Conservation (phyloP, 2,113 vertebrate genomes). For the Fregata magnificens region DNA sequence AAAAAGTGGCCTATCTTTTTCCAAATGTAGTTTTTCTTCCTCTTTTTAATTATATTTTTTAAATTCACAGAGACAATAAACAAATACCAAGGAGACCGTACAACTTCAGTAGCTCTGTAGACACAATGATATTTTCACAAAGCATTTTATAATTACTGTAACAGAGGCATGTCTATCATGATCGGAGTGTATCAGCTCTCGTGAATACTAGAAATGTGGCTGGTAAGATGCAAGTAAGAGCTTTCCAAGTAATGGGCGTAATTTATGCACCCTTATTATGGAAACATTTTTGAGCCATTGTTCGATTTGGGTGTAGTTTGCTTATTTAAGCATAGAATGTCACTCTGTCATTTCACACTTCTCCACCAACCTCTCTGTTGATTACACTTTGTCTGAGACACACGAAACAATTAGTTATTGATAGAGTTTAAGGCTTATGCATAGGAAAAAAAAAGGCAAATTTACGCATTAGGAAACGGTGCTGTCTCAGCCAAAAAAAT, state of each 20-base stretch:
- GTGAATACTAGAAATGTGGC: conserved; percentile 16
- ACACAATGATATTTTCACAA: conserved; percentile 43
- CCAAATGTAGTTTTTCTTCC: neutral
- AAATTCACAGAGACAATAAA: neutral
- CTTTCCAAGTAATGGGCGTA: conserved; percentile 52
- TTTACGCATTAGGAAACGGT: neutral
- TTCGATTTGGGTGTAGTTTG: conserved; percentile 56
- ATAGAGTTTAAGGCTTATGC: conserved; percentile 24
- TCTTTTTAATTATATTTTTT: neutral
- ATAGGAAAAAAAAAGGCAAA: neutral
- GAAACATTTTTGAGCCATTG: conserved; percentile 31
- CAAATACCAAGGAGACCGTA: neutral
- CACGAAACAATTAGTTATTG: conserved; percentile 42
- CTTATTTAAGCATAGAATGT: conserved; percentile 64
- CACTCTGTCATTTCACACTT: conserved; percentile 62
- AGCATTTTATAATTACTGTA: conserved; percentile 42
- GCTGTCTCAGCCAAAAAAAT: neutral
- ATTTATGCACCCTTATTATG: conserved; percentile 61
- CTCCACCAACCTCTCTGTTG: conserved; percentile 27
- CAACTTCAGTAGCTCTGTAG: conserved; percentile 30
- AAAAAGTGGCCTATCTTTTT: neutral
- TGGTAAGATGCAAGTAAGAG: conserved; percentile 45
- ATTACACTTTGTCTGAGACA: conserved; percentile 50
- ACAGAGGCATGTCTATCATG: conserved; percentile 38
- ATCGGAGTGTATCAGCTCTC: neutral